phyloP scores from a whole-genome alignment of 2,113 vertebrate genomes.

The Saccopteryx bilineata region DNA sequence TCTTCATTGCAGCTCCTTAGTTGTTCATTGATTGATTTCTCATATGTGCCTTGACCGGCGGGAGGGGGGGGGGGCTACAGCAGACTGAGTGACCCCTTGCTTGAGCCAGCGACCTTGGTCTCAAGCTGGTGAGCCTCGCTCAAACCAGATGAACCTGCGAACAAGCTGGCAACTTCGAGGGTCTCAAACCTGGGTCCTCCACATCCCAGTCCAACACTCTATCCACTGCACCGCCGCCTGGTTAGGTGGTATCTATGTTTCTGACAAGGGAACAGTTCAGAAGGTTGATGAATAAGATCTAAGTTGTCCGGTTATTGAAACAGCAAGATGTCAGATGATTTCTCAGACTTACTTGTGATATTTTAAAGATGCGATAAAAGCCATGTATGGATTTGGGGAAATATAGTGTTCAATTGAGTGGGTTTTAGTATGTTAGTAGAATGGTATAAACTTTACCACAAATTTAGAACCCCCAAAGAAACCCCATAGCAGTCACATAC shows the following conservation, averaged over 20 bases:
- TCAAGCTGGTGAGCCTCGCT: no score
- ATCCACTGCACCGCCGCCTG: no score
- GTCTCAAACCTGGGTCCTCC: no score
- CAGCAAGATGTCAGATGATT: neutral
- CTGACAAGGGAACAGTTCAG: neutral
- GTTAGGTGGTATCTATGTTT: neutral
- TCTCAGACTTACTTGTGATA: neutral
- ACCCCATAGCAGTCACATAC: neutral
- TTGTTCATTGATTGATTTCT: no score
- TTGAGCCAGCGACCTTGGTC: no score
- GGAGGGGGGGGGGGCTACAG: no score
- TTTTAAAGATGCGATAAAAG: neutral
- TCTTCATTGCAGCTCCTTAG: no score
- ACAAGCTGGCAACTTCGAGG: no score
- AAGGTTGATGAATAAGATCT: neutral
- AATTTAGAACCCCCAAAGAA: neutral
- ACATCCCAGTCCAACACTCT: no score
- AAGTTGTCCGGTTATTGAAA: neutral
- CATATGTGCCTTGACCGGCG: no score
- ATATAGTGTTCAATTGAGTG: neutral
- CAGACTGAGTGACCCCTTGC: no score
- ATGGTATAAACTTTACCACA: neutral
- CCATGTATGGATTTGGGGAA: neutral
- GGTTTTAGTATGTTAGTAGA: neutral
- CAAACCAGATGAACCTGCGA: no score